Evolutionary conservation across 2,113 vertebrate genomes (phyloP).

Genomic region (Acanthochromis polyacanthus): DNA sequence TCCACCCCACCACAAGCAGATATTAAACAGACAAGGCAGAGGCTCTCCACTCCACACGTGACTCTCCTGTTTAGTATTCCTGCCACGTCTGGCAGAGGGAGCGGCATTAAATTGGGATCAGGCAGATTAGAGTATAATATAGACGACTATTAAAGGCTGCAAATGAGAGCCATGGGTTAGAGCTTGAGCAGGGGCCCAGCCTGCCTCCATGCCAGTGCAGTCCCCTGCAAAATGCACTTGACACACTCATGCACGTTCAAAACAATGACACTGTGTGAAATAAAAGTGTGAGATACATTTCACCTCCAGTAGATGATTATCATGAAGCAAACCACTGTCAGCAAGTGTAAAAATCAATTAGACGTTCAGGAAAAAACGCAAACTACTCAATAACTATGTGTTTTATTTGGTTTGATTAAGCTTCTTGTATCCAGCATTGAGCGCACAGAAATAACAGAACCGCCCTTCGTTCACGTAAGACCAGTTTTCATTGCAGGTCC

Average conservation of each 20-base stretch:
- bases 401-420: neutral
- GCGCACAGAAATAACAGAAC: neutral
- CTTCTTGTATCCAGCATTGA: neutral
- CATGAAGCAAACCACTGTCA: neutral
- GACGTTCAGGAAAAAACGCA: neutral
- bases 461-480: no score
- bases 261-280: slow-evolving; percentile 8
- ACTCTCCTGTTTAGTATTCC: slow-evolving; percentile 85
- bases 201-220: slow-evolving; percentile 63
- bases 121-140: slow-evolving; percentile 98
- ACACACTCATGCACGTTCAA: slow-evolving; percentile 59
- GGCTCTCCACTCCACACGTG: slow-evolving; percentile 84
- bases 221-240: slow-evolving; percentile 82
- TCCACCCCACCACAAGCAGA: slow-evolving; percentile 44
- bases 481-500: no score
- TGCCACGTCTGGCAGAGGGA: slow-evolving; percentile 86
- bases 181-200: slow-evolving; percentile 72
- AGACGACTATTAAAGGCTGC: slow-evolving; percentile 93
- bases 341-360: neutral
- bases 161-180: slow-evolving; percentile 92
- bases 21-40: slow-evolving; percentile 65
- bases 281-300: slow-evolving; percentile 4
- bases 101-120: slow-evolving; percentile 99
- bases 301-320: neutral
- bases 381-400: neutral